These are phyloP conservation scores for Sarcophilus harrisii DNA, from an alignment of 2,797 vertebrate genomes.

Conservation along the genomic window DNA sequence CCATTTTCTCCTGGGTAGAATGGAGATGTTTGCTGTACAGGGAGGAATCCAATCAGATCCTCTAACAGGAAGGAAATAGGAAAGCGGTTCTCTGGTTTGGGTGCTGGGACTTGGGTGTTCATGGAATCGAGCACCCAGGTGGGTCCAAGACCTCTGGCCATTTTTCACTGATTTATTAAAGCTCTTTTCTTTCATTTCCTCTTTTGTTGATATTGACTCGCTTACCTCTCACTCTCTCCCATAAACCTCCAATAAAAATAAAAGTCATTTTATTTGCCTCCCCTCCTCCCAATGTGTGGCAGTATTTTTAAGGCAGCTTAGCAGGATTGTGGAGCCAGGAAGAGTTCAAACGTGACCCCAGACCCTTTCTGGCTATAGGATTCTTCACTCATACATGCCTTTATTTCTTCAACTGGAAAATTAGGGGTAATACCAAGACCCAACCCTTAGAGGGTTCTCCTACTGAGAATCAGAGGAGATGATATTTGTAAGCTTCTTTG, in stretches of 20 bases:
- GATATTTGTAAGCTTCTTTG: not conserved
- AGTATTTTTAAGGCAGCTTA: not conserved
- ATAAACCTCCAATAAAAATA: not conserved
- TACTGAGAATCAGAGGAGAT: not conserved
- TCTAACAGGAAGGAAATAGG: not conserved
- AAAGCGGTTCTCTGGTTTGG: too few species aligned
- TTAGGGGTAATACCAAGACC: not conserved
- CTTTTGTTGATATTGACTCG: not conserved
- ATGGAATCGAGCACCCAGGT: not conserved
- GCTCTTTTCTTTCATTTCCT: not conserved
- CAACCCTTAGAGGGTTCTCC: not conserved
- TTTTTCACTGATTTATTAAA: not conserved
- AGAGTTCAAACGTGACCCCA: not conserved
- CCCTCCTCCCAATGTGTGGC: not conserved
- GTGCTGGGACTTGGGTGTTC: accelerated
- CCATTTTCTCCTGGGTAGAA: not conserved
- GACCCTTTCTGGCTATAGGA: not conserved
- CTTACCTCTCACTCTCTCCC: not conserved
- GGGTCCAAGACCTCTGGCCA: not conserved
- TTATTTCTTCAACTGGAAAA: not conserved
- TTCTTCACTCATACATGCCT: not conserved
- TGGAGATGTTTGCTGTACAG: not conserved
- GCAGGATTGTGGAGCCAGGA: not conserved
- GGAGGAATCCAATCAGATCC: not conserved
- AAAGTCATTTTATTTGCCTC: not conserved